A percentile compares a stretch with the other conserved stretches of the same genome.
Conservation (phyloP, 2,113 vertebrate species). For the Rhinichthys klamathensis region DNA sequence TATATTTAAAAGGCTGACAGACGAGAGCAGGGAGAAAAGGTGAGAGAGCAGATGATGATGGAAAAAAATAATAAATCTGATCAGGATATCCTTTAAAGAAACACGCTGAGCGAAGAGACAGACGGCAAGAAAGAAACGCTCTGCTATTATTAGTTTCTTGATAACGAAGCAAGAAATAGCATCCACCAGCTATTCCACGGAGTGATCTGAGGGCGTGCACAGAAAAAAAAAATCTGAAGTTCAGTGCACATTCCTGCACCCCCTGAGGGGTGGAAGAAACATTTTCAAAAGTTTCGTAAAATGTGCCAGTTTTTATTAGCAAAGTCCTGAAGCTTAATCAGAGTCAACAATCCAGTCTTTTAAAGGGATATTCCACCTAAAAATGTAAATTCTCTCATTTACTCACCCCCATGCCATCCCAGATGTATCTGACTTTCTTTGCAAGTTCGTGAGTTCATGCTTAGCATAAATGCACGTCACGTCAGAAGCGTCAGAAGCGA, state of each 20-base stretch:
- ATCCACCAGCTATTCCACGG: slow-evolving; percentile 1
- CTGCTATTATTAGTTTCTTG: slow-evolving; percentile 72
- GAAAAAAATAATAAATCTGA: slow-evolving; percentile 36
- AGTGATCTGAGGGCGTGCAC: neutral
- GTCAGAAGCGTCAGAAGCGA: too few relatives aligned
- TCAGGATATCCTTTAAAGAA: slow-evolving; percentile 74
- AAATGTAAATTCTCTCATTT: neutral
- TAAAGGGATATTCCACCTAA: slow-evolving; percentile 1
- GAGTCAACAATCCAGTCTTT: neutral
- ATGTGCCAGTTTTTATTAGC: neutral
- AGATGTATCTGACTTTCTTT: neutral
- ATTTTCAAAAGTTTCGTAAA: slow-evolving; percentile 15
- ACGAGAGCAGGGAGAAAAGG: slow-evolving; percentile 15
- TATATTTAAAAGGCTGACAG: slow-evolving; percentile 36
- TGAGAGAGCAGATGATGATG: slow-evolving; percentile 19
- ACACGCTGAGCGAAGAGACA: slow-evolving; percentile 55
- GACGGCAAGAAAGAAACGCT: slow-evolving; percentile 27
- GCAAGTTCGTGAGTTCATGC: too few relatives aligned
- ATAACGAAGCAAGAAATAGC: slow-evolving; percentile 64
- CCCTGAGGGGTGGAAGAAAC: neutral
- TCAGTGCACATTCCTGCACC: slow-evolving; percentile 6
- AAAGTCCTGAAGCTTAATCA: neutral
- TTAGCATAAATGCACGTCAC: too few relatives aligned
- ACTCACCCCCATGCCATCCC: neutral
- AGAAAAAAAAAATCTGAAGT: neutral